These are phyloP conservation scores for Maccullochella peelii DNA, from an alignment of 2,113 vertebrate species.

Conservation along the genomic window DNA sequence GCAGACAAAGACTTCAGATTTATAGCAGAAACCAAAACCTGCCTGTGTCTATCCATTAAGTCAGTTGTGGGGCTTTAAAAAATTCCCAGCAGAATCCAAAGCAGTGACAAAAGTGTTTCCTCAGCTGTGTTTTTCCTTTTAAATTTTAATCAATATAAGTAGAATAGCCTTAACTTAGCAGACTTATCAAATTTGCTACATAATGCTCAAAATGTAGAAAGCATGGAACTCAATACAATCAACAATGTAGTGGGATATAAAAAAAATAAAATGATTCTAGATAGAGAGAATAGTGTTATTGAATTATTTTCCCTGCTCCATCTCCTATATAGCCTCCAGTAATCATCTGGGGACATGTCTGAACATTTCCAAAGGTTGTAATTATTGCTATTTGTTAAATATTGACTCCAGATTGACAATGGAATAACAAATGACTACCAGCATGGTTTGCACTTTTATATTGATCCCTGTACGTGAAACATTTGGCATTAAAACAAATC, in stretches of 20 bases:
- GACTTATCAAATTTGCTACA: neutral
- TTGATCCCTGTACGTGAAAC: conserved; percentile 27
- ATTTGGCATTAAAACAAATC: conserved; percentile 24
- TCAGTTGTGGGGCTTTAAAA: neutral
- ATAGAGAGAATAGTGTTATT: conserved; percentile 19
- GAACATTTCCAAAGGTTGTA: conserved; percentile 33
- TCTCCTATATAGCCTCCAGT: conserved; percentile 7
- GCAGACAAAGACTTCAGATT: conserved; percentile 32
- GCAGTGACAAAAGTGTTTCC: neutral
- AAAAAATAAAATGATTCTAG: conserved; percentile 18
- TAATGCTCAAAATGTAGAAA: conserved; percentile 4
- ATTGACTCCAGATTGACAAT: conserved; percentile 46
- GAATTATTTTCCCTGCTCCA: conserved; percentile 1
- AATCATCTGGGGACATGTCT: conserved; percentile 11
- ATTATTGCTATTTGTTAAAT: conserved; percentile 45
- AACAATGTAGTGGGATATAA: neutral
- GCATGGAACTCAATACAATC: neutral
- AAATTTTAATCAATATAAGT: neutral
- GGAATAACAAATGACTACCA: conserved; percentile 8
- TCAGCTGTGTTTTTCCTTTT: neutral
- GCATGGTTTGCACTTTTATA: conserved; percentile 18
- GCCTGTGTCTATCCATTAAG: conserved; percentile 11
- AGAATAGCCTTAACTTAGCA: neutral
- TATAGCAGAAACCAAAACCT: conserved; percentile 9
- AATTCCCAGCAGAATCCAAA: neutral